phyloP scores from a whole-genome alignment of 2,797 vertebrate genomes.

The Chiroxiphia lanceolata region DNA sequence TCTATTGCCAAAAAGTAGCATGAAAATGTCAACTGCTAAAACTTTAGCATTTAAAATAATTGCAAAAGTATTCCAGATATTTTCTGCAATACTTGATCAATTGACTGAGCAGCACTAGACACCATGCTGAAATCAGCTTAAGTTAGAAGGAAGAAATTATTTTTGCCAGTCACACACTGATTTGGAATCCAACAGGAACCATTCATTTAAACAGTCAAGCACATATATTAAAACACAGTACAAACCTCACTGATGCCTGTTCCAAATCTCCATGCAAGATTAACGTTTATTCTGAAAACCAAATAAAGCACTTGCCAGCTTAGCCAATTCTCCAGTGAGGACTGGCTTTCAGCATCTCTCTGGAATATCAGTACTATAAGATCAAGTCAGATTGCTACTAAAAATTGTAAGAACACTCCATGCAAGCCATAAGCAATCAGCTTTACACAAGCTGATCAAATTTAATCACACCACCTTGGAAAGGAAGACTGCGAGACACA shows the following conservation, averaged over 20 bases:
- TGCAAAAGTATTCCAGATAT: not conserved
- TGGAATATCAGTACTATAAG: not conserved
- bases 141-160: not conserved
- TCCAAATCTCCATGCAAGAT: not conserved
- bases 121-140: not conserved
- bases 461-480: constrained; percentile 80
- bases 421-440: constrained; percentile 67
- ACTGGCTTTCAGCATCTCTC: constrained; percentile 42
- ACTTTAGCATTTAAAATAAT: not conserved
- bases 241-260: not conserved
- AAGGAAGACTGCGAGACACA: constrained; percentile 73
- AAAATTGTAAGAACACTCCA: constrained; percentile 45
- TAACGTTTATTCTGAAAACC: constrained; percentile 2
- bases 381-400: not conserved
- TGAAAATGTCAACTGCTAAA: not conserved
- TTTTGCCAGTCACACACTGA: not conserved
- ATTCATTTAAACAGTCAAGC: not conserved
- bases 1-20: not conserved
- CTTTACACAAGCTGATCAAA: constrained; percentile 67
- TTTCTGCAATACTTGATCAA: not conserved
- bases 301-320: not conserved
- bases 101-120: not conserved
- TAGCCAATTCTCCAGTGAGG: not conserved
- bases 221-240: not conserved
- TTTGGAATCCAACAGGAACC: not conserved